phyloP scores from a whole-genome alignment of 2,888 invertebrate species.

The Morpho deidamia region DNA sequence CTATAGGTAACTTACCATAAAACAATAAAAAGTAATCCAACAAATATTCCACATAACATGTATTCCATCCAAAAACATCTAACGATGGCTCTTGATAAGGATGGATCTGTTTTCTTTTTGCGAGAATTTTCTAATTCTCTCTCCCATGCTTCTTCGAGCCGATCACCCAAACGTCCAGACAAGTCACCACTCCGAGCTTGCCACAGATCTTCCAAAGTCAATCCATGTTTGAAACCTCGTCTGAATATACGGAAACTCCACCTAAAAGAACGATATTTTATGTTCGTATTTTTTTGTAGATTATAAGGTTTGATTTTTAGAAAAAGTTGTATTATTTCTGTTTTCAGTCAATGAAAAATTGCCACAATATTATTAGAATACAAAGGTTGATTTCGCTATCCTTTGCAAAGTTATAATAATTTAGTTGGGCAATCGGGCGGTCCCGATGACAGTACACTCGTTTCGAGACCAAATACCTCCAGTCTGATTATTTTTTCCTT shows the following conservation, averaged over 20 bases:
- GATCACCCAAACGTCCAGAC: constrained; percentile 82
- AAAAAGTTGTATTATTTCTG: no score
- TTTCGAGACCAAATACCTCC: no score
- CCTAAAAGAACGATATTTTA: constrained; percentile 52
- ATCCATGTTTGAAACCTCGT: constrained; percentile 80
- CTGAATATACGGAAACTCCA: constrained; percentile 83
- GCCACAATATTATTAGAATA: no score
- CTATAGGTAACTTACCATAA: constrained; percentile 74
- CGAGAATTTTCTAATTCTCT: constrained; percentile 72
- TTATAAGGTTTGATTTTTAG: no score
- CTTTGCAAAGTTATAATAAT: no score
- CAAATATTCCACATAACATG: constrained; percentile 77
- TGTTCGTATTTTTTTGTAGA: no score
- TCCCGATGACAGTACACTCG: no score
- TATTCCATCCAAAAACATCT: constrained; percentile 80
- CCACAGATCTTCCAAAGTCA: constrained; percentile 82
- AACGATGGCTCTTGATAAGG: constrained; percentile 77
- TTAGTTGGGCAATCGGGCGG: no score
- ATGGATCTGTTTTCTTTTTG: constrained; percentile 73
- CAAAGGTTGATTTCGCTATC: no score
- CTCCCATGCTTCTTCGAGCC: constrained; percentile 82
- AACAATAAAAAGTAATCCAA: constrained; percentile 76
- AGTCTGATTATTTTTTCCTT: no score
- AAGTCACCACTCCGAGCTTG: constrained; percentile 79
- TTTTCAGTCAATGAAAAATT: no score